Evolutionary conservation across 2,113 vertebrate genomes (phyloP), one percentile per base, ranked within the genome.

Genomic region (Archilochus colubris): DNA sequence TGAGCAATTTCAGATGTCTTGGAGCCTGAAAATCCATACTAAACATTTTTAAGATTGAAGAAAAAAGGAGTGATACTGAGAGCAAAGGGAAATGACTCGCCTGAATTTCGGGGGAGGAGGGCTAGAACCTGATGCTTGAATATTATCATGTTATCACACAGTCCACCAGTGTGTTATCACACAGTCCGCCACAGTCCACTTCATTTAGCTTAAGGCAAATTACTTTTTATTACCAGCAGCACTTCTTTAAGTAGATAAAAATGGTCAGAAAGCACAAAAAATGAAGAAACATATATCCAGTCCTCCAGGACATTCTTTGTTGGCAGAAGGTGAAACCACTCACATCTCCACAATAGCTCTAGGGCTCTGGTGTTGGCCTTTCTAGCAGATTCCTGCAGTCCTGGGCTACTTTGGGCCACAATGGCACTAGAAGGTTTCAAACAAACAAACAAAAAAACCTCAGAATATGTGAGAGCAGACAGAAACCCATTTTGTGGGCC

Each of bases 81-180:
- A 84, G 48, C 19, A 75, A 81, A 91, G 9, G 70, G n/a, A 16
- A 48, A 75, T 72, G n/a, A 40, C 6, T 61, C 61, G 16, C 33
- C 25, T 43, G 18, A 67, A 44, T 89, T 59, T 82, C 4, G 7
- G 48, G 8, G 19, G 30, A 68, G 31, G 36, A 58, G 7, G 33
- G 43, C 5, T 43, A 9, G 33, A 83, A 61, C 40, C 2, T 3
- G 28, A 38, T 55, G n/a, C 20, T 55, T 43, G 24, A 59, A 48
- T 61, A 68, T 25, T 50, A 68, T 15, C 0, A 0, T 16, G 10
- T n/a, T 43, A 74, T n/a, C 43, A 70, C 9, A 1, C 1, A 33
- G 33, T 33, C 33, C 33, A 33, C 33, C 33, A 33, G 33, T 33
- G 33, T 33, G 33, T 33, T 33, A 33, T 33, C 33, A 33, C 33